phyloP scores from a whole-genome alignment of 2,113 vertebrate genomes.

The Prunella himalayana region DNA sequence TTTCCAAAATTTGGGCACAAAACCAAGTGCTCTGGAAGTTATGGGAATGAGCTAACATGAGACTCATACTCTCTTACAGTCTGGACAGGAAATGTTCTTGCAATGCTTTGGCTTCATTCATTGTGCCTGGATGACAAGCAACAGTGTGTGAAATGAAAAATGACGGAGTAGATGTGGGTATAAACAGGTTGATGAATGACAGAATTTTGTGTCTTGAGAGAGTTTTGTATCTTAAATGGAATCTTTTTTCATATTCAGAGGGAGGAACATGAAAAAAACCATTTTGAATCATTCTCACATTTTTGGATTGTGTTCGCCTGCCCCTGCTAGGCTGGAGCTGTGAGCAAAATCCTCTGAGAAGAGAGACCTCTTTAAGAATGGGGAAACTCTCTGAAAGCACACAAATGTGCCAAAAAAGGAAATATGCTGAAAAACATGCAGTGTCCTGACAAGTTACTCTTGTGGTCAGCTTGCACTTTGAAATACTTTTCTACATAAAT shows the following conservation, averaged over 20 bases:
- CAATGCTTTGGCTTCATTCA: neutral
- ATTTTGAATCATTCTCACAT: neutral
- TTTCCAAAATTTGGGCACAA: neutral
- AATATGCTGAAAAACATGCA: neutral
- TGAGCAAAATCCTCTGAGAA: neutral
- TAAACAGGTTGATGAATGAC: neutral
- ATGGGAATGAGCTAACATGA: neutral
- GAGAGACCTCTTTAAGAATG: neutral
- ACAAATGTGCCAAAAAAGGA: neutral
- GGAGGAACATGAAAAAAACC: neutral
- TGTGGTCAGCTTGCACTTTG: neutral
- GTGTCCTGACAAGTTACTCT: neutral
- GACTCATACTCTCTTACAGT: neutral
- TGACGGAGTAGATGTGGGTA: neutral
- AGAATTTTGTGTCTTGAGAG: neutral
- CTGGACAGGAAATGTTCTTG: neutral
- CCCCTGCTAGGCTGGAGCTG: neutral
- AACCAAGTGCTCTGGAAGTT: neutral
- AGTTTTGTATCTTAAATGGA: neutral
- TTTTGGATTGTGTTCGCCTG: neutral
- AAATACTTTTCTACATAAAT: neutral
- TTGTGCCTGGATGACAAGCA: neutral
- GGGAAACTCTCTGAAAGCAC: neutral
- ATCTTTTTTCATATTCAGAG: neutral
- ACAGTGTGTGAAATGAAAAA: slow-evolving; percentile 7